These are phyloP conservation scores for Chaetogeoica ovagalla DNA, from an alignment of 2,888 invertebrate genomes.

Conservation along the genomic window DNA sequence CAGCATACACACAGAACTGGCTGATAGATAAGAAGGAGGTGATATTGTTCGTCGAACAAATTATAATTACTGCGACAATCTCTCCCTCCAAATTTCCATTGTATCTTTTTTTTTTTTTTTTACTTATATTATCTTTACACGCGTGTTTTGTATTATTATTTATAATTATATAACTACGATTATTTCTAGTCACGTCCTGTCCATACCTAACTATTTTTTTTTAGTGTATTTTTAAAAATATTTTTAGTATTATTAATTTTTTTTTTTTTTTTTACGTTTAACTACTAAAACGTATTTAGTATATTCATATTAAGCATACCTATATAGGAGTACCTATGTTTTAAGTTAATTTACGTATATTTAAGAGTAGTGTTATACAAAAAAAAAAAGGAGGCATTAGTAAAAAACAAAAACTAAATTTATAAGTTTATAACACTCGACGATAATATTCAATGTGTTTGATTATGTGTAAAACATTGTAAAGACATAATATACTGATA, in stretches of 20 bases:
- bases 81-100: neutral
- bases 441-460: slow-evolving; percentile 17
- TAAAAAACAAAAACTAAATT: slow-evolving; percentile 10
- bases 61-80: no score
- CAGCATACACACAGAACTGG: no score
- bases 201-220: slow-evolving; percentile 25
- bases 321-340: neutral
- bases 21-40: neutral
- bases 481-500: slow-evolving; percentile 24
- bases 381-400: slow-evolving; percentile 35
- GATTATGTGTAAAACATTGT: slow-evolving; percentile 27
- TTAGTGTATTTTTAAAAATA: no score
- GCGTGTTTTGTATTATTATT: neutral
- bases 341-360: slow-evolving; percentile 30
- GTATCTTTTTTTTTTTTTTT: neutral
- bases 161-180: neutral
- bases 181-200: slow-evolving; percentile 37
- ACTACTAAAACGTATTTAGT: slow-evolving; percentile 17
- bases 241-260: no score
- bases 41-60: neutral
- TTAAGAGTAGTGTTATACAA: slow-evolving; percentile 21
- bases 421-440: slow-evolving; percentile 2
- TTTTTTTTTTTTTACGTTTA: slow-evolving; percentile 2
- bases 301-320: slow-evolving; percentile 5
- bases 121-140: neutral